A percentile compares a stretch with the other conserved stretches of the same genome.
Evolutionary conservation across 2,888 invertebrate genomes (phyloP).

Genomic region (Oligia fasciuncula): DNA sequence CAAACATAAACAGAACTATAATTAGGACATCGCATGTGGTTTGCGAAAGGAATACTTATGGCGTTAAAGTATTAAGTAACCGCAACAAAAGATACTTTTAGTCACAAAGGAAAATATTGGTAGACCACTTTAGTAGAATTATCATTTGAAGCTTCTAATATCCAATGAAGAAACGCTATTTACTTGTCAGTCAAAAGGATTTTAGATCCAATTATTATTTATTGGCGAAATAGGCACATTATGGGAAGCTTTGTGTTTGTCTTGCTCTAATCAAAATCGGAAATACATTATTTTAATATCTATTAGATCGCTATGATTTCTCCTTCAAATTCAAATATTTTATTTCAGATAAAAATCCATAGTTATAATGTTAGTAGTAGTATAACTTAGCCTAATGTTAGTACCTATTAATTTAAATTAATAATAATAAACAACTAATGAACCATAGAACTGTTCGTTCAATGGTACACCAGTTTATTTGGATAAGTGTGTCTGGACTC

Average conservation of each 20-base stretch:
- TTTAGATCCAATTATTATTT: slow-evolving; percentile 32
- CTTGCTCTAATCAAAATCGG: slow-evolving; percentile 12
- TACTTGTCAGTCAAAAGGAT: slow-evolving; percentile 27
- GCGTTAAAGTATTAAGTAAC: slow-evolving; percentile 14
- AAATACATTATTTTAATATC: not conserved
- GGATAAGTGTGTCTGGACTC: no score
- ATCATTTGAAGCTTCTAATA: slow-evolving; percentile 14
- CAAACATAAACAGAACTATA: slow-evolving; percentile 42
- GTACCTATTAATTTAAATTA: no score
- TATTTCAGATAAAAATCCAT: no score
- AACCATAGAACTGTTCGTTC: no score
- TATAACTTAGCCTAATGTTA: no score
- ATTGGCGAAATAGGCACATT: slow-evolving; percentile 17
- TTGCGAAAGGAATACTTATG: not conserved
- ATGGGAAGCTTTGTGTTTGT: slow-evolving; percentile 8
- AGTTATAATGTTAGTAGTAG: no score
- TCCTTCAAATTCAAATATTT: no score
- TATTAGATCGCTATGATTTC: not conserved
- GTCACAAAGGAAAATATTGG: slow-evolving; percentile 1
- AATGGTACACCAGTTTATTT: no score
- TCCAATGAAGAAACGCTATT: slow-evolving; percentile 12
- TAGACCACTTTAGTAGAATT: not conserved
- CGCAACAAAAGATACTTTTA: slow-evolving; percentile 19
- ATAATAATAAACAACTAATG: no score
- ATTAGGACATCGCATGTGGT: slow-evolving; percentile 32